These are phyloP conservation scores for Ameiurus melas DNA, from an alignment of 2,113 vertebrate species.

Conservation along the genomic window DNA sequence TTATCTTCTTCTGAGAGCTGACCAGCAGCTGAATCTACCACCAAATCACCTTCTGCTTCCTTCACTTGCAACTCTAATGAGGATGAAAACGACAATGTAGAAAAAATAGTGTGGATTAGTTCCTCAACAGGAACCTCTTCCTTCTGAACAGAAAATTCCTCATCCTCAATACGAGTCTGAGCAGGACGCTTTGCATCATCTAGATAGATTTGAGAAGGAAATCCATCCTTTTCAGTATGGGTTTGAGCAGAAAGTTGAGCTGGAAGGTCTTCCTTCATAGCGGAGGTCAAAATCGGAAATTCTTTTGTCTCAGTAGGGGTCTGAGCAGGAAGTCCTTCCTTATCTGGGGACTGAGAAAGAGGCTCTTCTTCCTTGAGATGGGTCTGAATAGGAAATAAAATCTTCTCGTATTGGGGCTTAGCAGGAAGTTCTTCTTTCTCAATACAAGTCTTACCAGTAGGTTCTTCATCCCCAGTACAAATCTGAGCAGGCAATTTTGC, in stretches of 20 bases:
- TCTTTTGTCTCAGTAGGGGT: neutral
- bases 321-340: neutral
- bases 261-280: neutral
- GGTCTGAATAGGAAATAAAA: neutral
- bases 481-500: neutral
- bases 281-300: neutral
- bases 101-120: too few species aligned
- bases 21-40: neutral
- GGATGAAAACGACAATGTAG: too few species aligned
- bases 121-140: neutral
- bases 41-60: neutral
- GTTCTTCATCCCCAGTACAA: neutral
- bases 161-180: neutral
- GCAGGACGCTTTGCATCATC: neutral
- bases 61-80: neutral
- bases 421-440: neutral
- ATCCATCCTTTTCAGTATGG: neutral
- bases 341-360: neutral
- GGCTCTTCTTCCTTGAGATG: neutral
- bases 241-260: neutral
- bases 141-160: neutral
- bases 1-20: neutral
- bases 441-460: too few species aligned
- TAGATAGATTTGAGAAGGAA: neutral
- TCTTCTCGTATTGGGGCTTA: neutral